Evolutionary conservation across 2,888 invertebrate species (phyloP).

Genomic region (Eupithecia inturbata): DNA sequence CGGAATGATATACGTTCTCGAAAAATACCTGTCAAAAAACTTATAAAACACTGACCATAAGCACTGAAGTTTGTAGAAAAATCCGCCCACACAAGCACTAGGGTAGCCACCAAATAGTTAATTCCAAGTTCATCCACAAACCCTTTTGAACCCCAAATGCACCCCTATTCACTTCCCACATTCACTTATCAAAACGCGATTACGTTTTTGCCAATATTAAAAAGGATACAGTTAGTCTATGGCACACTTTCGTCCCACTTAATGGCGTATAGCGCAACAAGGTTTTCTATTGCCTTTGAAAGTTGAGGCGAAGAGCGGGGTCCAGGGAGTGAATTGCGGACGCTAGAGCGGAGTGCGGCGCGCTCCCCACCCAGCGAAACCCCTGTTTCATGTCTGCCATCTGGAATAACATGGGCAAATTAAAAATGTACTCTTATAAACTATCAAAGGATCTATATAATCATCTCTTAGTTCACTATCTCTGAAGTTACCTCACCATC

Average conservation of each 20-base stretch:
- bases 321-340: conserved; percentile 53
- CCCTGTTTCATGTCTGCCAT: conserved; percentile 83
- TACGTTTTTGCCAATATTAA: neutral
- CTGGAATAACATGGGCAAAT: conserved; percentile 69
- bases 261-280: conserved; percentile 1
- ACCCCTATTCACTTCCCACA: neutral
- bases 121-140: neutral
- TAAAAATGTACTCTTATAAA: neutral
- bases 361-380: conserved; percentile 72
- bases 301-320: neutral
- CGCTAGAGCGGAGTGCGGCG: conserved; percentile 78
- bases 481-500: too few relatives aligned
- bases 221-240: neutral
- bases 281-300: neutral
- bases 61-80: neutral
- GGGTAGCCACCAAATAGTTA: conserved; percentile 30
- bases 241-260: neutral
- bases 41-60: conserved; percentile 1
- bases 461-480: too few relatives aligned
- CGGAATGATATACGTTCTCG: neutral
- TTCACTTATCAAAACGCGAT: neutral
- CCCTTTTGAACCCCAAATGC: neutral
- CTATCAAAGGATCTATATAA: too few relatives aligned
- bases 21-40: neutral
- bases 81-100: conserved; percentile 21